phyloP scores from a whole-genome alignment of 2,888 invertebrate genomes.

The Strigamia crassipes region DNA sequence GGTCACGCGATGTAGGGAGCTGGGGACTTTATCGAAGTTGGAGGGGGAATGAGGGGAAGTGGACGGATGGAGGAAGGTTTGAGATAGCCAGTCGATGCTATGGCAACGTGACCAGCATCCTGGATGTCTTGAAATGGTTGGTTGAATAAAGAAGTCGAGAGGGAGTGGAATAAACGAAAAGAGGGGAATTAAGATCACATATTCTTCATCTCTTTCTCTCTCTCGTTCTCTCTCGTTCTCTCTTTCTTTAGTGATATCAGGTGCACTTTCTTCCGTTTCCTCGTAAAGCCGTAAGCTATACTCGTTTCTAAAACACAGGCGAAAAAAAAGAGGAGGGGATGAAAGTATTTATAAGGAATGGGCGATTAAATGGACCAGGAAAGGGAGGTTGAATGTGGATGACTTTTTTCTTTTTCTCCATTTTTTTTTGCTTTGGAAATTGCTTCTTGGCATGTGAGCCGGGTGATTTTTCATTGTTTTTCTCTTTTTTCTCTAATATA shows the following conservation, averaged over 20 bases:
- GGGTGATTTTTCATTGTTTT: slow-evolving; percentile 35
- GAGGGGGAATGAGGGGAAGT: neutral
- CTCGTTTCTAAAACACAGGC: slow-evolving; percentile 12
- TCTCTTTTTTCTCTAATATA: slow-evolving; percentile 32
- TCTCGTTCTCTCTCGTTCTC: neutral
- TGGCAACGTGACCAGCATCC: slow-evolving; percentile 28
- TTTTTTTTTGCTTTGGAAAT: slow-evolving; percentile 22
- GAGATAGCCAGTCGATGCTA: slow-evolving; percentile 20
- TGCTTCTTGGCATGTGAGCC: slow-evolving; percentile 42
- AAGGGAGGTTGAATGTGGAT: neutral
- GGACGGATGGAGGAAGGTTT: neutral
- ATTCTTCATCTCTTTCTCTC: neutral
- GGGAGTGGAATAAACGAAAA: slow-evolving; percentile 2
- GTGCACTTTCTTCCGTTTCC: slow-evolving; percentile 20
- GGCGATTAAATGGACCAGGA: slow-evolving; percentile 32
- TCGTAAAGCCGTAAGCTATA: slow-evolving; percentile 8
- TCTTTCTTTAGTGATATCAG: neutral
- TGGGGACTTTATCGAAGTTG: neutral
- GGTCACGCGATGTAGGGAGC: neutral
- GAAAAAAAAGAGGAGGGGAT: slow-evolving; percentile 24
- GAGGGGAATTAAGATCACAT: slow-evolving; percentile 21
- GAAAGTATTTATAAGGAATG: slow-evolving; percentile 37
- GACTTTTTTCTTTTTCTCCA: neutral
- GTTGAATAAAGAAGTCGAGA: slow-evolving; percentile 18
- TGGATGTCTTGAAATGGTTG: slow-evolving; percentile 22